Conservation (phyloP, 2,888 invertebrate genomes). For the Drepana falcataria region DNA sequence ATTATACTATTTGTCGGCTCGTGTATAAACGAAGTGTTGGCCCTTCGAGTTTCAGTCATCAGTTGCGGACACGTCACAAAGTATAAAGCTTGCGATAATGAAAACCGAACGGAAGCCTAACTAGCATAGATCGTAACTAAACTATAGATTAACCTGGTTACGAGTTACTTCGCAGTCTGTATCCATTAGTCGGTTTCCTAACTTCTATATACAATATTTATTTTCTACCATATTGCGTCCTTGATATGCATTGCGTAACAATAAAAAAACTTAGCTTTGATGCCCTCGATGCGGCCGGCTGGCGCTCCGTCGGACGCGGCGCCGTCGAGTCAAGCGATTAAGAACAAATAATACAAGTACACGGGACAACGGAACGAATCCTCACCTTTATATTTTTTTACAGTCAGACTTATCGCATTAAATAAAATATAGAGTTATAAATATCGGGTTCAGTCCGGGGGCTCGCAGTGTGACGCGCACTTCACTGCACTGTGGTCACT, state of each 20-base stretch:
- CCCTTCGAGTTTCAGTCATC: conserved; percentile 73
- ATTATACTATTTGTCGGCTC: conserved; percentile 39
- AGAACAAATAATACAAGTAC: conserved; percentile 66
- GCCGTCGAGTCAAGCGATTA: conserved; percentile 70
- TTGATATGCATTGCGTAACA: conserved; percentile 79
- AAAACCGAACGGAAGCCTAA: conserved; percentile 70
- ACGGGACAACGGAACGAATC: conserved; percentile 65
- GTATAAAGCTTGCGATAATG: conserved; percentile 71
- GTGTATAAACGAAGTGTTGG: conserved; percentile 63
- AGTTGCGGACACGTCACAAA: conserved; percentile 66
- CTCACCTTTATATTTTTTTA: conserved; percentile 63
- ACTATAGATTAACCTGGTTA: conserved; percentile 71
- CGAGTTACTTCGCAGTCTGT: conserved; percentile 73
- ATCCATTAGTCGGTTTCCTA: conserved; percentile 68
- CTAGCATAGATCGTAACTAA: conserved; percentile 74
- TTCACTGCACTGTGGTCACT: conserved; percentile 10
- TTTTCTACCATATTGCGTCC: conserved; percentile 79
- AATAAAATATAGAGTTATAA: conserved; percentile 76
- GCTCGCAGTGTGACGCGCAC: conserved; percentile 17
- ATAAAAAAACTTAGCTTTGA: conserved; percentile 76
- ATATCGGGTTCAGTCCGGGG: conserved; percentile 62
- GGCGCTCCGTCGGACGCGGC: conserved; percentile 55
- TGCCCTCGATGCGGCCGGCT: conserved; percentile 60
- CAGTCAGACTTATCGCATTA: conserved; percentile 77
- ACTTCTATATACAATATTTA: conserved; percentile 76